A percentile compares a stretch with the other conserved stretches of the same genome.
Evolutionary conservation across 2,888 invertebrate species (phyloP).

Genomic region (Scelioninae gen. 1): DNA sequence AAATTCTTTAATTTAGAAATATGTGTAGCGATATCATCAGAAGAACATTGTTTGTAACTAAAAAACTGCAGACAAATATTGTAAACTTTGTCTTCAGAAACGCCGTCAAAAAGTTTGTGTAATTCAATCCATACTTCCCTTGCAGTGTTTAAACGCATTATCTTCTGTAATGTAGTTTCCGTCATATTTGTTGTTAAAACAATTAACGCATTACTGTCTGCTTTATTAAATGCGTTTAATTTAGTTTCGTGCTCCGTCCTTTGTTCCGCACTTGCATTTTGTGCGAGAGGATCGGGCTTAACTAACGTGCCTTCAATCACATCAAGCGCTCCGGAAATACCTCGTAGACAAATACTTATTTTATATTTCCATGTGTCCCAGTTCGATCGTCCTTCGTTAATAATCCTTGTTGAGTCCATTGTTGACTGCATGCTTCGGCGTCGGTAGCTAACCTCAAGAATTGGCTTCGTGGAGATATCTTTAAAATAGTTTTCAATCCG

Average conservation of each 20-base stretch:
- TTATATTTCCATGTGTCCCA: conserved; percentile 45
- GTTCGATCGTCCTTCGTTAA: conserved; percentile 36
- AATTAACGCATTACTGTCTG: conserved; percentile 20
- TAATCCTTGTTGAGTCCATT: neutral
- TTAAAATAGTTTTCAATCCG: neutral
- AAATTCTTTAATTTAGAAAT: conserved; percentile 40
- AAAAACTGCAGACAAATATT: conserved; percentile 34
- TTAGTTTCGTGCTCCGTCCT: conserved; percentile 31
- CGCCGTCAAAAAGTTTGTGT: conserved; percentile 22
- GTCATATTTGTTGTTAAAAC: conserved; percentile 31
- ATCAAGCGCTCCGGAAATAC: conserved; percentile 7
- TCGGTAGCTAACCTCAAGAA: neutral
- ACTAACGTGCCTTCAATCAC: conserved; percentile 34
- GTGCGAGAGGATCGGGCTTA: neutral
- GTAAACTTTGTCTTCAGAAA: conserved; percentile 38
- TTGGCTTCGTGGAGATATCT: neutral
- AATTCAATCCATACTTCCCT: conserved; percentile 26
- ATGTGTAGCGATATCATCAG: conserved; percentile 29
- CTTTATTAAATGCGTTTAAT: conserved; percentile 15
- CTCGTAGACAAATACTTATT: conserved; percentile 17
- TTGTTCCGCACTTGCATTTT: neutral
- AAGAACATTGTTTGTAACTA: conserved; percentile 1
- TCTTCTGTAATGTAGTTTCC: conserved; percentile 33
- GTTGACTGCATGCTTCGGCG: too few relatives aligned
- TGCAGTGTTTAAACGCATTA: conserved; percentile 29